phyloP scores from a whole-genome alignment of 2,113 vertebrate genomes.

The Condylura cristata region DNA sequence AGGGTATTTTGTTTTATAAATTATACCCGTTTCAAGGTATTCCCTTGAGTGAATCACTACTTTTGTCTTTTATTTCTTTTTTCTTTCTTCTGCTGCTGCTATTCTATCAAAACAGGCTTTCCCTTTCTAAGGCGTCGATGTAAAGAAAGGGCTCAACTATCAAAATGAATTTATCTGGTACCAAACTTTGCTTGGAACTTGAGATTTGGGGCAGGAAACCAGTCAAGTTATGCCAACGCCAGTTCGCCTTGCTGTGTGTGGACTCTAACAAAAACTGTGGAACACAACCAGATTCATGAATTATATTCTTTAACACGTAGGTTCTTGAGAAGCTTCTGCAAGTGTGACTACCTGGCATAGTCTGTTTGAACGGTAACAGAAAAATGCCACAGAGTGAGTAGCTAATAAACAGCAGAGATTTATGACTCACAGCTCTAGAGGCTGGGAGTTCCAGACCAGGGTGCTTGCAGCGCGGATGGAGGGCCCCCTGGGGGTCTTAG shows the following conservation, averaged over 20 bases:
- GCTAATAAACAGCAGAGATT: not conserved
- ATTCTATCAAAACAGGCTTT: constrained; percentile 37
- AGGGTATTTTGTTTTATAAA: constrained; percentile 87
- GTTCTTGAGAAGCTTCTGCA: not conserved
- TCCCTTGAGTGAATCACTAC: constrained; percentile 79
- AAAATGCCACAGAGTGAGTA: not conserved
- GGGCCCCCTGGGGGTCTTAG: not conserved
- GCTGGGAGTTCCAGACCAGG: not conserved
- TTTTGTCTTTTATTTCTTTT: constrained; percentile 72
- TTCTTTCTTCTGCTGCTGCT: constrained; percentile 14
- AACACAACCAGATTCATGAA: not conserved
- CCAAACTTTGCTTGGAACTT: constrained; percentile 30
- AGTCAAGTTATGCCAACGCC: not conserved
- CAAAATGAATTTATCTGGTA: constrained; percentile 50
- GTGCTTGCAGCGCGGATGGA: not conserved
- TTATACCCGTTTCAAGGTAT: constrained; percentile 83
- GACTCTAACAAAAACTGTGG: not conserved
- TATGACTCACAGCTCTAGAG: not conserved
- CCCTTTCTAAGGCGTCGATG: not conserved
- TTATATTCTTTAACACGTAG: constrained; percentile 26
- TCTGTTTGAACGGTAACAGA: not conserved
- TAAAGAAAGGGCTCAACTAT: constrained; percentile 21
- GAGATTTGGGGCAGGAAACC: not conserved
- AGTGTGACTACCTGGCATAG: not conserved
- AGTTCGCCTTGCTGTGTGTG: not conserved